Base-by-base conservation (phyloP, 1,140 invertebrate genomes). In the Lysiphlebus fabarum region DNA sequence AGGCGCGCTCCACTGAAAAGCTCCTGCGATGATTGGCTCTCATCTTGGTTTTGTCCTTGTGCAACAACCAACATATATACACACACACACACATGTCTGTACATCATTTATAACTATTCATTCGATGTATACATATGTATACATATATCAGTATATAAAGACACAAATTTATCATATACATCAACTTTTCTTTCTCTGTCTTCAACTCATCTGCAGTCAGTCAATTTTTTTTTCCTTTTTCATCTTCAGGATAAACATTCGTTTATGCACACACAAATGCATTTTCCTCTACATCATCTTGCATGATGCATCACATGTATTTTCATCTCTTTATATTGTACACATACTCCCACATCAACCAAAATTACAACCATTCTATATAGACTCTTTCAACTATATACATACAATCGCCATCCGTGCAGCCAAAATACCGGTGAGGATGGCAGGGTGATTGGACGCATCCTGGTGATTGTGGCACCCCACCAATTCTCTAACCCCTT, bases 381-480 rank as follows among this genome's bases (percentile, higher is more conserved):
- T n/a, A n/a, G n/a, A 10, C 41, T 10, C 38, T 41, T 6, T 58
- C 56, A 14, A 43, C 43, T 41, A n/a, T n/a, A n/a, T n/a, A 53
- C 59, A 49, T 50, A 33, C 59, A 58, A 48, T 59, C 37, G 41
- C 47, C 56, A 53, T 57, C 45, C 45, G 76, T 77, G 73, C 75
- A 73, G 70, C 76, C 65, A 73, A 81, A 81, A 82, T 80, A 76
- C 78, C 80, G 78, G 75, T 78, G 79, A 75, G 78, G 79, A 33
- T 38, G 76, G 77, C 78, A 80, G 82, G 80, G 82, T 84, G 83
- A 85, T 83, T 83, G 83, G 82, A 83, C 81, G 82, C 83, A 84
- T 84, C 83, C 81, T 80, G 83, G 82, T 83, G 82, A 83, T 83
- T 83, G 82, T 83, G 79, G 82, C 83, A 79, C 72, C 73, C 78